Percentiles rank a stretch among this genome's conserved stretches.
These are phyloP conservation scores for Strigamia transsilvanica DNA, from an alignment of 2,888 invertebrate species.

Conservation along the genomic window DNA sequence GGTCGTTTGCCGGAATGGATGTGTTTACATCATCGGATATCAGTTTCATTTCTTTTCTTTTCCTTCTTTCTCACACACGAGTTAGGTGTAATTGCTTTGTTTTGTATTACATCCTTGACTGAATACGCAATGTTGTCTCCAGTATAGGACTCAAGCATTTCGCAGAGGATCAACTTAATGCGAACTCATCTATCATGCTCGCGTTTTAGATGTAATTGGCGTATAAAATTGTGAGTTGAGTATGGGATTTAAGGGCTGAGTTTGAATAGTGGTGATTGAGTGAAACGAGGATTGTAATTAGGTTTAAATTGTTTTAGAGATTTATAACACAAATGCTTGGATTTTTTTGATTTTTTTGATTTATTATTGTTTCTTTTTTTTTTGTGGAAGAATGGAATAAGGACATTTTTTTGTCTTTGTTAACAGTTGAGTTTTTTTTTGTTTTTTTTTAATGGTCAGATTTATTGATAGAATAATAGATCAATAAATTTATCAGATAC, in stretches of 20 bases:
- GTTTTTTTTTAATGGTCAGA: no score
- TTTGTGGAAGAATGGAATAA: neutral
- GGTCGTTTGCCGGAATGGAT: constrained; percentile 19
- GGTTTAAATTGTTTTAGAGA: constrained; percentile 1
- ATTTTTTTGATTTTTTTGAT: neutral
- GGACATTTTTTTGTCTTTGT: no score
- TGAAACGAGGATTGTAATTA: neutral
- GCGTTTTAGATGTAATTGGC: constrained; percentile 14
- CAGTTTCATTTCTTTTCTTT: neutral
- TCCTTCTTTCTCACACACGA: neutral
- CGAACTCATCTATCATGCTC: neutral
- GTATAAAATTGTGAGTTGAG: neutral
- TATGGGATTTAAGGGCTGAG: neutral
- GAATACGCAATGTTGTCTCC: constrained; percentile 32
- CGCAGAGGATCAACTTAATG: constrained; percentile 18
- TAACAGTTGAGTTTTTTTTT: no score
- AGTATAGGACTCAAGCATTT: neutral
- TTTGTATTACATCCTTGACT: constrained; percentile 43
- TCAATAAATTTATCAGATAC: no score
- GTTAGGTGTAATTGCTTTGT: constrained; percentile 33
- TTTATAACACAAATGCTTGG: neutral
- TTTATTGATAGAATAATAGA: no score
- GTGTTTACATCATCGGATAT: constrained; percentile 42
- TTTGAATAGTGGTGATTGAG: constrained; percentile 2
- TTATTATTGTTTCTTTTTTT: neutral